Evolutionary conservation across 1,140 invertebrate genomes (phyloP).

Genomic region (Zaprionus ghesquierei): DNA sequence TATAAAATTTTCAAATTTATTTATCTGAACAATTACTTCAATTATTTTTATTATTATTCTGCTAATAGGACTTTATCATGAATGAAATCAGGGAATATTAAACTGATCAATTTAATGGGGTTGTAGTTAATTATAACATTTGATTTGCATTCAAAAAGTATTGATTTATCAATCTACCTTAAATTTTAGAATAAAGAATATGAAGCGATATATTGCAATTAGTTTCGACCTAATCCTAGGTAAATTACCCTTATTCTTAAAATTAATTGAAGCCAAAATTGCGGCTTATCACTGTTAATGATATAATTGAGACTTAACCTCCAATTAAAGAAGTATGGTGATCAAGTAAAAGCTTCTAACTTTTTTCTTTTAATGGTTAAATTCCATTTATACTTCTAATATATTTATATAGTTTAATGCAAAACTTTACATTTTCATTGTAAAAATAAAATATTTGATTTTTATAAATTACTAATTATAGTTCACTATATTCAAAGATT

Average conservation of each 20-base stretch:
- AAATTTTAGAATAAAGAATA: constrained; percentile 83
- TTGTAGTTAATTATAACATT: constrained; percentile 86
- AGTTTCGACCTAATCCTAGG: constrained; percentile 85
- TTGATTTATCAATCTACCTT: constrained; percentile 83
- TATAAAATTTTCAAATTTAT: constrained; percentile 72
- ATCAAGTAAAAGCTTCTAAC: constrained; percentile 83
- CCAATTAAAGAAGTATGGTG: constrained; percentile 83
- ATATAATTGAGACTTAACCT: constrained; percentile 55
- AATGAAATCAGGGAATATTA: constrained; percentile 86
- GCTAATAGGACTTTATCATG: constrained; percentile 84
- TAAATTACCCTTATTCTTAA: constrained; percentile 84
- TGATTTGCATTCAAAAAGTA: constrained; percentile 86
- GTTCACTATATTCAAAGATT: constrained; percentile 68
- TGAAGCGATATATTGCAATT: constrained; percentile 84
- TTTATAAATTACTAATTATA: constrained; percentile 83
- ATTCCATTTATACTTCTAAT: constrained; percentile 83
- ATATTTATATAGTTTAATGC: not conserved
- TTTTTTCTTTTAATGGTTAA: constrained; percentile 83
- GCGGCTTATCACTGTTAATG: constrained; percentile 82
- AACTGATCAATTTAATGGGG: constrained; percentile 84
- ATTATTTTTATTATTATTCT: constrained; percentile 85
- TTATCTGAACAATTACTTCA: constrained; percentile 78
- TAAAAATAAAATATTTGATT: constrained; percentile 82
- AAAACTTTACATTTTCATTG: constrained; percentile 41
- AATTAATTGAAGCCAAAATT: constrained; percentile 84